Percentiles rank a stretch among this genome's conserved stretches.
Evolutionary conservation across 1,140 invertebrate species (phyloP).

Genomic region (Drosophila lowei): DNA sequence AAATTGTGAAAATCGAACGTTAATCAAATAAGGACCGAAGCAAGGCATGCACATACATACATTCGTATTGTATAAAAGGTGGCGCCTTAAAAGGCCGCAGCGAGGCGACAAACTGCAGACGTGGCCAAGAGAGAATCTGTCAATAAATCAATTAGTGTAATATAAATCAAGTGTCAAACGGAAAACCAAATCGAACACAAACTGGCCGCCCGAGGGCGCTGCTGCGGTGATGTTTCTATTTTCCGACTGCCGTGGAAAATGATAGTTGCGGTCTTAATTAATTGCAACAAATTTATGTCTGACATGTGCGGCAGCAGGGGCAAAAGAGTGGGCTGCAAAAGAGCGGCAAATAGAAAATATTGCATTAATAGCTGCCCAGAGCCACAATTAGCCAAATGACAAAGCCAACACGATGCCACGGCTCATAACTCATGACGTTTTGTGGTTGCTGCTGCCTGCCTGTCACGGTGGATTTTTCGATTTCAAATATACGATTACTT

Average conservation of each 20-base stretch:
- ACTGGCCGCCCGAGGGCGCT: conserved; percentile 42
- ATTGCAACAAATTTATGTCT: conserved; percentile 76
- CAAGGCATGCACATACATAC: conserved; percentile 4
- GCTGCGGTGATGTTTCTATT: conserved; percentile 63
- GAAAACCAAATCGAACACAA: conserved; percentile 18
- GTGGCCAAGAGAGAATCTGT: conserved; percentile 69
- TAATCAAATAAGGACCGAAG: conserved; percentile 76
- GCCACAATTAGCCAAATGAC: conserved; percentile 79
- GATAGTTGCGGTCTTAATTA: conserved; percentile 72
- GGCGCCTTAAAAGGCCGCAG: conserved; percentile 67
- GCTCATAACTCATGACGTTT: conserved; percentile 68
- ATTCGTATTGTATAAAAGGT: conserved; percentile 38
- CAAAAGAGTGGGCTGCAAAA: not conserved
- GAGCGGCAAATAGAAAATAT: conserved; percentile 33
- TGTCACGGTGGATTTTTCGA: conserved; percentile 31
- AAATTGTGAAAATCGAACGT: conserved; percentile 79
- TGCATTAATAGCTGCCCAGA: conserved; percentile 67
- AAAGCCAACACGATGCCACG: conserved; percentile 58
- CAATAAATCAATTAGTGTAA: conserved; percentile 79
- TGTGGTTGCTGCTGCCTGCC: conserved; percentile 21
- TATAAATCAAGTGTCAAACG: conserved; percentile 61
- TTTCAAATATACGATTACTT: conserved; percentile 35
- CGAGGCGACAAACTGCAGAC: conserved; percentile 67
- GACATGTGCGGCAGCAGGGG: conserved; percentile 12
- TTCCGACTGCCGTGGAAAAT: conserved; percentile 21